A percentile compares a stretch with the other conserved stretches of the same genome.
Evolutionary conservation across 2,888 invertebrate genomes (phyloP).

Genomic region (Hanleya hanleyi): DNA sequence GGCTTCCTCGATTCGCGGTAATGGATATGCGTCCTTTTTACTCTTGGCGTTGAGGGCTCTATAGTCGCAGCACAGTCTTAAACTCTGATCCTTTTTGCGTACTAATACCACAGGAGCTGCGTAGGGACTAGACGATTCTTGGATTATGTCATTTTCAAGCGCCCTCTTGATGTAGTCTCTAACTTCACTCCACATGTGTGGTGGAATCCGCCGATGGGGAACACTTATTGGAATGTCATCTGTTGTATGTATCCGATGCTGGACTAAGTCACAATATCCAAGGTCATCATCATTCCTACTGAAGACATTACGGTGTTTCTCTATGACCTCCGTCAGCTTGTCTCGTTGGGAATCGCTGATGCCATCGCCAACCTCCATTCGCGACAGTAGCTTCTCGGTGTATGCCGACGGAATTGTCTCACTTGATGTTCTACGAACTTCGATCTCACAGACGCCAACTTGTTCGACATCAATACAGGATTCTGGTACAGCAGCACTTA

Average conservation of each 20-base stretch:
- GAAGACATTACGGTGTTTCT: conserved; percentile 4
- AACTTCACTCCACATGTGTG: not conserved
- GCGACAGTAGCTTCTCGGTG: not conserved
- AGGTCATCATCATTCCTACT: conserved; percentile 7
- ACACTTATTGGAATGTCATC: too few relatives aligned
- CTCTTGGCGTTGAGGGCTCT: conserved; percentile 42
- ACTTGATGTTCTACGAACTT: not conserved
- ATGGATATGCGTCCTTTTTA: conserved; percentile 40
- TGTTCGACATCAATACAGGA: not conserved
- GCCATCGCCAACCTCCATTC: not conserved
- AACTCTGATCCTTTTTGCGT: conserved; percentile 26
- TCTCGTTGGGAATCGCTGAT: not conserved
- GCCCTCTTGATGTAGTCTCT: not conserved
- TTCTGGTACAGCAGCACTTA: not conserved
- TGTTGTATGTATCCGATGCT: too few relatives aligned
- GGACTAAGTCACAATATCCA: too few relatives aligned
- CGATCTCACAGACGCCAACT: not conserved
- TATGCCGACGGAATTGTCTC: not conserved
- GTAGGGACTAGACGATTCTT: conserved; percentile 29
- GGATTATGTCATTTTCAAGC: not conserved
- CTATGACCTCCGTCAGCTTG: not conserved
- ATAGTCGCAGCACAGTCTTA: conserved; percentile 47
- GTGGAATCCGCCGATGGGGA: not conserved
- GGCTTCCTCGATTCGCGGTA: conserved; percentile 46
- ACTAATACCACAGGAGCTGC: conserved; percentile 46